Evolutionary conservation across 2,888 invertebrate genomes (phyloP).

Genomic region (Amitus sp.): DNA sequence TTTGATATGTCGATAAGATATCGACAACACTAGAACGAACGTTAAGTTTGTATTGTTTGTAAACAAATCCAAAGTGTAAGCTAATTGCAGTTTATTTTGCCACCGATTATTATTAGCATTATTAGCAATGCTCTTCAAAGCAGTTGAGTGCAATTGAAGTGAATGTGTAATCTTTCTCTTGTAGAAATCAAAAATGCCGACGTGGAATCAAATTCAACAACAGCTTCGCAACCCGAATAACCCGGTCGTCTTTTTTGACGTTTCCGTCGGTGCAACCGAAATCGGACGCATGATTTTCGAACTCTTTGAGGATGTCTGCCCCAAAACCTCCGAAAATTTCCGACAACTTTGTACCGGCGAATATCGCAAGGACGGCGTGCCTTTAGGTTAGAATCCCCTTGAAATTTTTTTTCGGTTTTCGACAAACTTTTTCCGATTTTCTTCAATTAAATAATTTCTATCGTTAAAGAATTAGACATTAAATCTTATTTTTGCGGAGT

Average conservation of each 20-base stretch:
- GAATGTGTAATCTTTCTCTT: constrained; percentile 28
- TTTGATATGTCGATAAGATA: too few species aligned
- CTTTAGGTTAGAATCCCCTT: constrained; percentile 70
- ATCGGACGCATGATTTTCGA: constrained; percentile 98
- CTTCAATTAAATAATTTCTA: not conserved
- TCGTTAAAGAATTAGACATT: too few species aligned
- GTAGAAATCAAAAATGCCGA: constrained; percentile 75
- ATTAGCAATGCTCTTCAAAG: too few species aligned
- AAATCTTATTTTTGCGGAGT: too few species aligned
- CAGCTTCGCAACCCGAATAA: constrained; percentile 92
- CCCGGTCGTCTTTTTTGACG: constrained; percentile 98
- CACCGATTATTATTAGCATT: too few species aligned
- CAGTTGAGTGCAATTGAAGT: too few species aligned
- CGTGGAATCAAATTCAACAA: constrained; percentile 94
- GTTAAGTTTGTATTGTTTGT: too few species aligned
- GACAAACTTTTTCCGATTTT: too few species aligned
- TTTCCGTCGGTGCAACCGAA: constrained; percentile 96
- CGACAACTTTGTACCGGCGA: constrained; percentile 99
- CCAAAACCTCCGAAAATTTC: constrained; percentile 97
- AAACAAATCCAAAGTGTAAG: too few species aligned
- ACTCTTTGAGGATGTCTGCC: constrained; percentile 95
- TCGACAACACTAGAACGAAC: too few species aligned
- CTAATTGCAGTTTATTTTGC: too few species aligned
- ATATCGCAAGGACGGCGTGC: constrained; percentile 93
- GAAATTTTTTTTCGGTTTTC: too few species aligned